Conservation (phyloP, 2,113 vertebrate species). For the Colaptes auratus region DNA sequence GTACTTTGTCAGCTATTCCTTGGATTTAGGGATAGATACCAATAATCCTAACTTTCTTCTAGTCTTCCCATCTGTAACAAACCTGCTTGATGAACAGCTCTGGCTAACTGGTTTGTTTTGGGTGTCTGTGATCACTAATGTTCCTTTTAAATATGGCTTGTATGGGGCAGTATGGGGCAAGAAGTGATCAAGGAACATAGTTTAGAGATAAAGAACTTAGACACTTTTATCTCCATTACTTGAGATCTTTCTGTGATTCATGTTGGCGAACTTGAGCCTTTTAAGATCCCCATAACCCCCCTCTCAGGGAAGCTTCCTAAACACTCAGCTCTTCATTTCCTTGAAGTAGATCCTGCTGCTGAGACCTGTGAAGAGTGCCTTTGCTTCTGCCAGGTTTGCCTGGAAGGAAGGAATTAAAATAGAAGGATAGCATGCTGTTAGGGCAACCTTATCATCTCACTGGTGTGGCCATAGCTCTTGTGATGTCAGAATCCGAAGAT, state of each 20-base stretch:
- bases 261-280: not conserved
- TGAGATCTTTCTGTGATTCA: not conserved
- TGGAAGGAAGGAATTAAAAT: not conserved
- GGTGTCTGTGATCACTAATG: not conserved
- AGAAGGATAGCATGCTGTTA: not conserved
- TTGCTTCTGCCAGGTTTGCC: not conserved
- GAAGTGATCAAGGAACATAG: rapidly evolving
- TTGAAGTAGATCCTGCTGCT: not conserved
- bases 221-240: not conserved
- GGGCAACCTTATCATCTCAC: too few relatives aligned
- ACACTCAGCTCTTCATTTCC: not conserved
- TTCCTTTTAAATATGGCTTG: not conserved
- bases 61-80: not conserved
- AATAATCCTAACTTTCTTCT: not conserved
- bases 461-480: not conserved
- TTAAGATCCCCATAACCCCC: not conserved
- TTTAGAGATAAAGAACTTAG: not conserved
- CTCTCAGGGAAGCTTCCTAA: not conserved
- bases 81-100: not conserved
- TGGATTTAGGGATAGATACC: not conserved
- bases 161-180: rapidly evolving
- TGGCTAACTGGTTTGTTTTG: not conserved
- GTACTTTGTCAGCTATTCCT: not conserved
- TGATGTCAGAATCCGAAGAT: not conserved
- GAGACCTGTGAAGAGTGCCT: not conserved